phyloP scores from a whole-genome alignment of 2,888 invertebrate species.

The Phaedon cochleariae region DNA sequence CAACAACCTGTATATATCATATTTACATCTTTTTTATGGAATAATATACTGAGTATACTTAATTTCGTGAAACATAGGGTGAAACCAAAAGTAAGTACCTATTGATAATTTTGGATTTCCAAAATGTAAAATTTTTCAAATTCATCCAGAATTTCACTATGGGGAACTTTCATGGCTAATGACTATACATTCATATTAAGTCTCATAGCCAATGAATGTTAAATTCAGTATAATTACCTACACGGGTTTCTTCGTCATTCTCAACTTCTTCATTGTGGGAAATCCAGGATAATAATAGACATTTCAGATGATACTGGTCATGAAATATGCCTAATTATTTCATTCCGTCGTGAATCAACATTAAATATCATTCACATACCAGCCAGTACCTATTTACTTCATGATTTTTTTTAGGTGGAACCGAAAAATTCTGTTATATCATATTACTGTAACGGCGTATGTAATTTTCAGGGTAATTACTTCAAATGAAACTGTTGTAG shows the following conservation, averaged over 20 bases:
- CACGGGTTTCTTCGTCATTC: background rate
- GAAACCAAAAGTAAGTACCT: no score
- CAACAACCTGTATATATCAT: no score
- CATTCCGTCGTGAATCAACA: background rate
- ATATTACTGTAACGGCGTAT: background rate
- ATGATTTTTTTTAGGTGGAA: background rate
- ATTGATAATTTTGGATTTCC: no score
- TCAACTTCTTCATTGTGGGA: constrained; percentile 10
- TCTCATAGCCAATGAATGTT: background rate
- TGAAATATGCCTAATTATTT: constrained; percentile 7
- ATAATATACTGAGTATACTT: background rate
- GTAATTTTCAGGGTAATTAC: no score
- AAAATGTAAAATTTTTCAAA: no score
- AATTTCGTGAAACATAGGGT: no score
- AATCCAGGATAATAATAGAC: constrained; percentile 3
- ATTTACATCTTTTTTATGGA: background rate
- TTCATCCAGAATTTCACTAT: no score
- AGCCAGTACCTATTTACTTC: background rate
- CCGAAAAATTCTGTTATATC: background rate
- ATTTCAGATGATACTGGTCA: constrained; percentile 7
- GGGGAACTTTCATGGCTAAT: no score
- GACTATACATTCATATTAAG: no score
- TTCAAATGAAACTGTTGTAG: background rate
- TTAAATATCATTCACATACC: background rate
- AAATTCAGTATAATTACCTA: constrained; percentile 11